phyloP scores from a whole-genome alignment of 2,113 vertebrate species.

The Rhineura floridana region DNA sequence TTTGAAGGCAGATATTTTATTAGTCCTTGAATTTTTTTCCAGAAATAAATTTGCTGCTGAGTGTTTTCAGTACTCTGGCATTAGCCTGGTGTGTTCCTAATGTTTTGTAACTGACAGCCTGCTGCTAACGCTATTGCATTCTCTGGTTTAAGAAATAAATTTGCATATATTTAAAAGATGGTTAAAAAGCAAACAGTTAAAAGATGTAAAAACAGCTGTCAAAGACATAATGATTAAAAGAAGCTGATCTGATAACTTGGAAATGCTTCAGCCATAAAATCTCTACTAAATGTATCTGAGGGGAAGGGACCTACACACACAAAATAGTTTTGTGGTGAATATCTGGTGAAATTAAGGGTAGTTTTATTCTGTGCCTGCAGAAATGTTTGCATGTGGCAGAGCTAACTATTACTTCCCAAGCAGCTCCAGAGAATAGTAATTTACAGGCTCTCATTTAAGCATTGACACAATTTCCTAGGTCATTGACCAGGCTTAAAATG shows the following conservation, averaged over 20 bases:
- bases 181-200: neutral
- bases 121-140: slow-evolving; percentile 51
- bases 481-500: slow-evolving; percentile 61
- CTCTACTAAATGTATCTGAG: slow-evolving; percentile 34
- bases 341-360: neutral
- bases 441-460: slow-evolving; percentile 49
- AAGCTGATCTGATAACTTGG: slow-evolving; percentile 15
- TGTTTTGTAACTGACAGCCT: slow-evolving; percentile 49
- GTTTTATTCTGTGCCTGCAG: slow-evolving; percentile 21
- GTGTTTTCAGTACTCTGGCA: slow-evolving; percentile 3
- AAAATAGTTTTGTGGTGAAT: slow-evolving; percentile 25
- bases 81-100: slow-evolving; percentile 45
- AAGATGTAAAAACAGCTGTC: slow-evolving; percentile 31
- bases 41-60: slow-evolving; percentile 53
- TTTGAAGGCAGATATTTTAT: slow-evolving; percentile 24
- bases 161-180: slow-evolving; percentile 28
- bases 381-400: slow-evolving; percentile 28
- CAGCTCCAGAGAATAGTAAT: slow-evolving; percentile 39
- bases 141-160: slow-evolving; percentile 45
- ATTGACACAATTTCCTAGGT: slow-evolving; percentile 63
- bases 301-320: slow-evolving; percentile 25
- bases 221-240: slow-evolving; percentile 34
- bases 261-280: slow-evolving; percentile 21
- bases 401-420: slow-evolving; percentile 20
- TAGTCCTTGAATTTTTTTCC: slow-evolving; percentile 32